phyloP scores from a whole-genome alignment of 2,113 vertebrate species.

The Scytalopus superciliaris region DNA sequence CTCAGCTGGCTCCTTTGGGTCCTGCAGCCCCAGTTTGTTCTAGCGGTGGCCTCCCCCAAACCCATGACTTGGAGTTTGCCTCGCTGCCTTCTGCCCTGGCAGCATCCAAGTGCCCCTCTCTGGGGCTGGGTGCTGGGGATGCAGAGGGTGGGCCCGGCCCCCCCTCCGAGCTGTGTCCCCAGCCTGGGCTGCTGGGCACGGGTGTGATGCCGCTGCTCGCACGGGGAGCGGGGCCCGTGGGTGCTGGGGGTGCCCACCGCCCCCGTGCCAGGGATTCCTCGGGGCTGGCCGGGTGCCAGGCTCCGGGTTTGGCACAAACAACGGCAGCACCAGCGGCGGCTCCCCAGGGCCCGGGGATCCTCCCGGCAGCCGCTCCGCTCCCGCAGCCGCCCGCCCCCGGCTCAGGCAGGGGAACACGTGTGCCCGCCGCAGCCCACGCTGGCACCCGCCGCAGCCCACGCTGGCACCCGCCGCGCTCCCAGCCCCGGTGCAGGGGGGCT shows the following conservation, averaged over 20 bases:
- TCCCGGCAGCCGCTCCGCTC: conserved; percentile 37
- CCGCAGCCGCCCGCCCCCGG: conserved; percentile 40
- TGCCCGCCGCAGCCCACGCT: background rate
- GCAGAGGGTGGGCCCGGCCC: background rate
- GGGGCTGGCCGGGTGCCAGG: conserved; percentile 10
- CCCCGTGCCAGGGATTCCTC: conserved; percentile 37
- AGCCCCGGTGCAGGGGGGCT: background rate
- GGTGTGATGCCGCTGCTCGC: background rate
- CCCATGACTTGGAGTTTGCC: background rate
- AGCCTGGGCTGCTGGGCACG: background rate
- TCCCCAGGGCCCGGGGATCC: conserved; percentile 49
- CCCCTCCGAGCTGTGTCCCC: fast-evolving
- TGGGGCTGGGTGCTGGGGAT: fast-evolving
- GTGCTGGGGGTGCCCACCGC: background rate
- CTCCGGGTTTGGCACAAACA: conserved; percentile 52
- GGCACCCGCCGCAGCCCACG: background rate
- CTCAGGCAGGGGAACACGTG: conserved; percentile 60
- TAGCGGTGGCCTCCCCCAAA: background rate
- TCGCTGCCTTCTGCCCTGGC: background rate
- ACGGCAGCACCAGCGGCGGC: conserved; percentile 17
- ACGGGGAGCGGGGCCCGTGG: fast-evolving
- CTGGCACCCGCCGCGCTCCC: background rate
- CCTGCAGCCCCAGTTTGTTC: background rate
- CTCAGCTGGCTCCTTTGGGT: background rate
- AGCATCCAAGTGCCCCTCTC: background rate